Evolutionary conservation across 1,140 invertebrate species (phyloP).

Genomic region (Latrodectus geometricus): DNA sequence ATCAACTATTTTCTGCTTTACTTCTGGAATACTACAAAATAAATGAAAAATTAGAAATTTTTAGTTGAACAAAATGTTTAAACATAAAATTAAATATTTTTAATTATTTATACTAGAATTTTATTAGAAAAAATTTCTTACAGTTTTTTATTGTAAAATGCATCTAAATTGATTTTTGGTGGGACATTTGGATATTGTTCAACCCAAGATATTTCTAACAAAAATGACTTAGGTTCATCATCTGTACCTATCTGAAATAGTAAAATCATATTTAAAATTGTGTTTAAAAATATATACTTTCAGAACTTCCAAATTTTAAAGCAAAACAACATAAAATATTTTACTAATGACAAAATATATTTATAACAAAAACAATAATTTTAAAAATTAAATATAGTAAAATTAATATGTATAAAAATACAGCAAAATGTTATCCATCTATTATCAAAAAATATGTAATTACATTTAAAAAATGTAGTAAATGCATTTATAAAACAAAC

Average conservation of each 20-base stretch:
- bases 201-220: slow-evolving; percentile 89
- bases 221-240: slow-evolving; percentile 82
- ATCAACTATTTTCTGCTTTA: not conserved
- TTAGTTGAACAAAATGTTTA: not conserved
- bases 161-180: slow-evolving; percentile 86
- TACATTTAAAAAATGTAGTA: no score
- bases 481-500: no score
- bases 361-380: not conserved
- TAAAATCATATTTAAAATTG: not conserved
- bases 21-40: not conserved
- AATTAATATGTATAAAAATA: not conserved
- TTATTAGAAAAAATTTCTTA: slow-evolving; percentile 73
- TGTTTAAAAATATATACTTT: not conserved
- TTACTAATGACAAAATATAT: not conserved
- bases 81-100: no score
- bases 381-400: not conserved
- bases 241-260: slow-evolving; percentile 75
- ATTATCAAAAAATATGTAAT: no score
- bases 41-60: not conserved
- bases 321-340: not conserved
- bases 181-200: slow-evolving; percentile 85
- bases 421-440: not conserved
- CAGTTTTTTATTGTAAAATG: slow-evolving; percentile 95
- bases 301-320: not conserved
- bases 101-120: no score